Conservation (phyloP, 2,113 vertebrate genomes). For the Lepus europaeus region DNA sequence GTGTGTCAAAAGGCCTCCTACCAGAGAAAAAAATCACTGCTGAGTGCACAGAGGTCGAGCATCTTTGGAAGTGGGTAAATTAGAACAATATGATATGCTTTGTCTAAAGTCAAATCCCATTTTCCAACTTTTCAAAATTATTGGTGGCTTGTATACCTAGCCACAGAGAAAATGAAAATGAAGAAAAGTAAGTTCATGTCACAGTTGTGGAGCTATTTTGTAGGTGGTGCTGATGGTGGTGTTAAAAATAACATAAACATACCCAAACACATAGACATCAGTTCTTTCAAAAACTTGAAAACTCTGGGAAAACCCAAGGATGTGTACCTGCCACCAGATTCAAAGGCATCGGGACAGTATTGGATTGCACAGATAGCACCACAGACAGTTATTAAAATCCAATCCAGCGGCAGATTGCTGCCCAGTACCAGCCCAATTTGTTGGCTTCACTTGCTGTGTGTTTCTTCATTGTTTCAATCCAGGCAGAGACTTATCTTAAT, state of each 20-base stretch:
- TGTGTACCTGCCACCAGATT: constrained; percentile 76
- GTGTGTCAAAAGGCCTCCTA: constrained; percentile 69
- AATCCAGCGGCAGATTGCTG: constrained; percentile 89
- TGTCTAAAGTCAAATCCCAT: constrained; percentile 65
- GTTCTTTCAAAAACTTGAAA: constrained; percentile 27
- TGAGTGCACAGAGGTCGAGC: constrained; percentile 51
- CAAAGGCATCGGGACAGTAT: constrained; percentile 78
- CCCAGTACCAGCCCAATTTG: constrained; percentile 87
- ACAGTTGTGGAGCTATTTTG: constrained; percentile 50
- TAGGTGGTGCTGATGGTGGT: not conserved
- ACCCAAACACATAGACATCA: not conserved
- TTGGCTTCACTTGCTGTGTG: constrained; percentile 84
- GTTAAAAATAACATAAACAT: constrained; percentile 39
- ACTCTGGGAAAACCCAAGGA: constrained; percentile 68
- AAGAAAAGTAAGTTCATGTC: constrained; percentile 69
- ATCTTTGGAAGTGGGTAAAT: constrained; percentile 80
- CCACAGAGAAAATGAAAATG: not conserved
- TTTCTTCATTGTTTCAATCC: constrained; percentile 90
- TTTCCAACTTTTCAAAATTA: constrained; percentile 70
- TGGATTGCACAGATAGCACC: constrained; percentile 87
- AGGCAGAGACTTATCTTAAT: constrained; percentile 89
- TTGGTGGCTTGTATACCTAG: constrained; percentile 1
- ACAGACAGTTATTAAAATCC: constrained; percentile 88
- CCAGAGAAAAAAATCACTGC: constrained; percentile 41
- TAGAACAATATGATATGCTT: constrained; percentile 68